A percentile compares a stretch with the other conserved stretches of the same genome.
phyloP scores from a whole-genome alignment of 2,113 vertebrate species.

The Anolis carolinensis region DNA sequence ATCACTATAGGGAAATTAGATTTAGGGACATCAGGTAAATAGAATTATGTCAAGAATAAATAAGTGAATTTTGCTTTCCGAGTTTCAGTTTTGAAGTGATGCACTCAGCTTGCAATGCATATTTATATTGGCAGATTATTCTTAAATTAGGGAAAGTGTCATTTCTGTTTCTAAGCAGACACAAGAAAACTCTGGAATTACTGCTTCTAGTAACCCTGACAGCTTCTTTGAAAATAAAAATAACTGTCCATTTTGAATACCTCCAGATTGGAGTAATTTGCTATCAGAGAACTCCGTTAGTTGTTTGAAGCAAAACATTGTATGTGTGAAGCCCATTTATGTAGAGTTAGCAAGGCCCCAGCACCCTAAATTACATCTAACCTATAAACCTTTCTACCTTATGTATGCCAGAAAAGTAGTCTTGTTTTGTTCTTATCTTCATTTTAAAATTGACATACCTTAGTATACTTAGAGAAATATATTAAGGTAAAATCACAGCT shows the following conservation, averaged over 20 bases:
- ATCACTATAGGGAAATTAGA: not conserved
- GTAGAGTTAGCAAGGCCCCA: not conserved
- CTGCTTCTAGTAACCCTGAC: not conserved
- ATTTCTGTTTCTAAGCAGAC: not conserved
- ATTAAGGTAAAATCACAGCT: too few relatives aligned
- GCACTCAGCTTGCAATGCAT: not conserved
- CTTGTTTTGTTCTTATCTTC: not conserved
- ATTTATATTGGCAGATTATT: not conserved
- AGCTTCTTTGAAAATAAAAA: not conserved
- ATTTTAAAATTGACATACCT: not conserved
- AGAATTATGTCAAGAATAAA: not conserved
- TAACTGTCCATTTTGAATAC: not conserved
- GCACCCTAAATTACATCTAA: not conserved
- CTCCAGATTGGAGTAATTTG: not conserved
- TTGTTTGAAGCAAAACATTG: not conserved
- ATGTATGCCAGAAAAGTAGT: not conserved
- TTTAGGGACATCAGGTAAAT: too few relatives aligned
- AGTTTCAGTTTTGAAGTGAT: not conserved
- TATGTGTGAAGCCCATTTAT: not conserved
- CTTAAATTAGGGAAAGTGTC: not conserved
- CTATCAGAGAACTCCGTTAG: not conserved
- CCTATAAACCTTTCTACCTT: not conserved
- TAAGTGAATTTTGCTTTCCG: not conserved
- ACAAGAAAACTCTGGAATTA: not conserved
- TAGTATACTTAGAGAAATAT: not conserved